A percentile compares a stretch with the other conserved stretches of the same genome.
phyloP scores from a whole-genome alignment of 2,797 vertebrate species.

The Triplophysa bombifrons region DNA sequence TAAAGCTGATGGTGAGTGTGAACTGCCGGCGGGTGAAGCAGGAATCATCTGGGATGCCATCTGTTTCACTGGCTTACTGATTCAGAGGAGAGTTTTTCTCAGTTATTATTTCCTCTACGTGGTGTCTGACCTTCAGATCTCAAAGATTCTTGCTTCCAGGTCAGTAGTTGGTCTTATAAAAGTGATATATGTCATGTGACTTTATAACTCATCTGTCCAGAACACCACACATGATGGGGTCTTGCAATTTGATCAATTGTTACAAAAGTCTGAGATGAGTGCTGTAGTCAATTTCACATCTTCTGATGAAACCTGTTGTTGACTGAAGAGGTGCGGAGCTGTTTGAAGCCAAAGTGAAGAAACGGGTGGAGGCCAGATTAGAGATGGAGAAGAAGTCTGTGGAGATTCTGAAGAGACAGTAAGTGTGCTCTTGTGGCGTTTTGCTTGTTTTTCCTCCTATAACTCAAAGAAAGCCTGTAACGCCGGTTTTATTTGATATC shows the following conservation, averaged over 20 bases:
- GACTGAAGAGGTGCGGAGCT: slow-evolving; percentile 76
- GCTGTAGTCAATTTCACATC: too few relatives aligned
- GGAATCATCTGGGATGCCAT: slow-evolving; percentile 81
- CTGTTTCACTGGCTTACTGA: slow-evolving; percentile 79
- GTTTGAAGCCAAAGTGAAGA: slow-evolving; percentile 80
- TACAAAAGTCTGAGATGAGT: too few relatives aligned
- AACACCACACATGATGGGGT: too few relatives aligned
- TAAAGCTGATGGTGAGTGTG: slow-evolving; percentile 70
- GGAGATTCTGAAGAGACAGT: slow-evolving; percentile 75
- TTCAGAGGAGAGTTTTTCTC: slow-evolving; percentile 77
- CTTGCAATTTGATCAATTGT: too few relatives aligned
- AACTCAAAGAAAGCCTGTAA: background rate
- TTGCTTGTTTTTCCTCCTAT: background rate
- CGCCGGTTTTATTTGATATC: slow-evolving; percentile 6
- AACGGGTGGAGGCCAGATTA: slow-evolving; percentile 69
- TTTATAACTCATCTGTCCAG: background rate
- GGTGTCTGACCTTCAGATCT: slow-evolving; percentile 78
- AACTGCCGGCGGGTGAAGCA: slow-evolving; percentile 77
- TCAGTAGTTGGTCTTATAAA: slow-evolving; percentile 27
- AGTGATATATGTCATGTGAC: background rate
- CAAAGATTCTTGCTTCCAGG: slow-evolving; percentile 79
- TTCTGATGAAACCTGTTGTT: background rate
- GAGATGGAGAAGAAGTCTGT: slow-evolving; percentile 77
- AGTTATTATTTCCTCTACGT: slow-evolving; percentile 83
- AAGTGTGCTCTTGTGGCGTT: slow-evolving; percentile 49